A percentile compares a stretch with the other conserved stretches of the same genome.
Conservation (phyloP, 2,888 invertebrate genomes). For the Patella caerulea region DNA sequence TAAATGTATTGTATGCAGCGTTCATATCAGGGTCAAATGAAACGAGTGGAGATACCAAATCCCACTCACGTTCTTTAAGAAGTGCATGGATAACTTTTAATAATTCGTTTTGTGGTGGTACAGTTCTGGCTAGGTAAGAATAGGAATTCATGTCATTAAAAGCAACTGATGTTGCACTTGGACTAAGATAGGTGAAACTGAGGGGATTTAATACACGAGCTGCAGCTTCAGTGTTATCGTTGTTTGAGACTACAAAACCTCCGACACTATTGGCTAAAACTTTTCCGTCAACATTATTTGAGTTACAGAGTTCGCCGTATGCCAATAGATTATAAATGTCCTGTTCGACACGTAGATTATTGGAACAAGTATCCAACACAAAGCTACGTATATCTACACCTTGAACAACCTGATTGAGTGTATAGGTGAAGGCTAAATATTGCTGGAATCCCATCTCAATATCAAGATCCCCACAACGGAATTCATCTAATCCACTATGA, state of each 20-base stretch:
- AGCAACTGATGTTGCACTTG: conserved; percentile 45
- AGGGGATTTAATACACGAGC: conserved; percentile 74
- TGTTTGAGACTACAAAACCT: conserved; percentile 62
- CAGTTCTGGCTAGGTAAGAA: conserved; percentile 59
- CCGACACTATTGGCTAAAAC: conserved; percentile 32
- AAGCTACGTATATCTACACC: conserved; percentile 46
- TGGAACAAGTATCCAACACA: conserved; percentile 63
- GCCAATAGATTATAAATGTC: conserved; percentile 65
- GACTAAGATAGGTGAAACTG: conserved; percentile 73
- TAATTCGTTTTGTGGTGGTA: conserved; percentile 53
- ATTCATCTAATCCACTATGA: conserved; percentile 48
- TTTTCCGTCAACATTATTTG: conserved; percentile 30
- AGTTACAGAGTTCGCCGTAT: conserved; percentile 63
- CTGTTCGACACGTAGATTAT: conserved; percentile 54
- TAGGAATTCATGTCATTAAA: conserved; percentile 49
- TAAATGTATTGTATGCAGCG: conserved; percentile 40
- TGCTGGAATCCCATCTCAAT: conserved; percentile 58
- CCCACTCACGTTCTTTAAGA: conserved; percentile 67
- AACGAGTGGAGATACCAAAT: conserved; percentile 68
- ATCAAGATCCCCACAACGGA: conserved; percentile 56
- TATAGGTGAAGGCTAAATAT: conserved; percentile 68
- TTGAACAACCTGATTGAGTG: conserved; percentile 38
- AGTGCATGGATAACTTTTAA: conserved; percentile 63
- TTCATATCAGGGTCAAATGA: conserved; percentile 41
- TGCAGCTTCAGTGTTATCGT: conserved; percentile 55